Base-by-base conservation (phyloP, 2,113 vertebrate species). In the Oxygymnocypris stewartii region DNA sequence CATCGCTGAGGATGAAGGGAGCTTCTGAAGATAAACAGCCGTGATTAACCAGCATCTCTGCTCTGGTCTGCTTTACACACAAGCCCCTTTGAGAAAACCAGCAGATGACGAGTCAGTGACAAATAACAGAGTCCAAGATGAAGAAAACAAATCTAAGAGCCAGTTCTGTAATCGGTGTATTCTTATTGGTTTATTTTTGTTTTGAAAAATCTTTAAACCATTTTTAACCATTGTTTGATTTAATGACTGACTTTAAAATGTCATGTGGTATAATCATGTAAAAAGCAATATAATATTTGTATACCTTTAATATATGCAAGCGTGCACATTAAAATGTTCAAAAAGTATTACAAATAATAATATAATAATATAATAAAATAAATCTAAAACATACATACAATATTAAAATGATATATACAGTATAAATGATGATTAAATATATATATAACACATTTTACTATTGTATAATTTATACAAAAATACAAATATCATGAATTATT, bases 31-130 rank as follows among this genome's bases (percentile, higher is more conserved):
- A 93, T 87, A 94, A 93, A 88, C 95, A 91, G 91, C 95, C 89
- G n/a, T 94, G 91, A 47, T 93, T 91, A 9, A 93, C 76, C 57
- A 95, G 87, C 85, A 95, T 94, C 14, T 97, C 95, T 28, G 95
- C 95, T 69, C 93, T 93, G 5, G 93, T 92, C 14, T 92, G 91
- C 79, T 96, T 97, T 79, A 95, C 88, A 49, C 93, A 89, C 12
- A 95, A 95, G 88, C 96, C 96, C 85, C 96, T 97, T 89, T 10
- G 28, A 40, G 81, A 91, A 81, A 44, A 84, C 10, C 42, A 47
- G 35, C 4, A 81, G 51, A 13, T 18, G 11, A 6, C 63, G 44
- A 76, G 25, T 61, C 25, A 49, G n/a, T 9, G 51, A 59, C 11
- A 28, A 61, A 61, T 61, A n/a, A 65, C n/a, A 28, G 25, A 23